These are phyloP conservation scores for Calyptomena viridis DNA, from an alignment of 2,113 vertebrate species.

Conservation along the genomic window DNA sequence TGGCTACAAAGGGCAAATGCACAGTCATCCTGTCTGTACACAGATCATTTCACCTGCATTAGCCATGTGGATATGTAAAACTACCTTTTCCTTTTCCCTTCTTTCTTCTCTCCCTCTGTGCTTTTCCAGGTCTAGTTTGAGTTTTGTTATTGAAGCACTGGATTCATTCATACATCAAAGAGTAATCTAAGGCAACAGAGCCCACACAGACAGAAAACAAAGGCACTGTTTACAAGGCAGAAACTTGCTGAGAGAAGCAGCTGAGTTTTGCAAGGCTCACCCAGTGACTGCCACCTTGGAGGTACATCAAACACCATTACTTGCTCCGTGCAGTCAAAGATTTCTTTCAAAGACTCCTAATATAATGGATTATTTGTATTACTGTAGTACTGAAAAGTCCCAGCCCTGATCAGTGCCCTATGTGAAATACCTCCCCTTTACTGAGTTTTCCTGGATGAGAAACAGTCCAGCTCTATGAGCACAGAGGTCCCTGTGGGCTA, in stretches of 20 bases:
- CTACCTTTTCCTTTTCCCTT: neutral
- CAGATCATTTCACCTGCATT: neutral
- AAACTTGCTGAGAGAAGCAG: constrained; percentile 44
- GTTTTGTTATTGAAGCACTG: constrained; percentile 22
- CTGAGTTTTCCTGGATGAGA: neutral
- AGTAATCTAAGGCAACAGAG: neutral
- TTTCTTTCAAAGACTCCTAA: constrained; percentile 30
- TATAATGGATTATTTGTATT: constrained; percentile 35
- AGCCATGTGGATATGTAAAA: neutral
- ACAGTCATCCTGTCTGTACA: neutral
- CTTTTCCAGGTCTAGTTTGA: constrained; percentile 1
- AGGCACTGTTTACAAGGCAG: constrained; percentile 13
- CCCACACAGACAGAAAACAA: constrained; percentile 27
- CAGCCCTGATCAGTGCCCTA: neutral
- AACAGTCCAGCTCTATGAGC: neutral
- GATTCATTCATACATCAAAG: constrained; percentile 54
- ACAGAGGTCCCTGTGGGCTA: neutral
- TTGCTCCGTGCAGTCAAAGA: constrained; percentile 7
- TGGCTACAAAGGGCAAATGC: neutral
- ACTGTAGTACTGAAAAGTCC: neutral
- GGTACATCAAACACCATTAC: constrained; percentile 45
- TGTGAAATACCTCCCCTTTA: neutral
- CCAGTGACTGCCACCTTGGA: constrained; percentile 40
- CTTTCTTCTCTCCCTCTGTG: neutral
- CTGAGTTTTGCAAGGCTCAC: constrained; percentile 53